These are phyloP conservation scores for Pteronotus mesoamericanus DNA, from an alignment of 2,797 vertebrate genomes.

Conservation along the genomic window DNA sequence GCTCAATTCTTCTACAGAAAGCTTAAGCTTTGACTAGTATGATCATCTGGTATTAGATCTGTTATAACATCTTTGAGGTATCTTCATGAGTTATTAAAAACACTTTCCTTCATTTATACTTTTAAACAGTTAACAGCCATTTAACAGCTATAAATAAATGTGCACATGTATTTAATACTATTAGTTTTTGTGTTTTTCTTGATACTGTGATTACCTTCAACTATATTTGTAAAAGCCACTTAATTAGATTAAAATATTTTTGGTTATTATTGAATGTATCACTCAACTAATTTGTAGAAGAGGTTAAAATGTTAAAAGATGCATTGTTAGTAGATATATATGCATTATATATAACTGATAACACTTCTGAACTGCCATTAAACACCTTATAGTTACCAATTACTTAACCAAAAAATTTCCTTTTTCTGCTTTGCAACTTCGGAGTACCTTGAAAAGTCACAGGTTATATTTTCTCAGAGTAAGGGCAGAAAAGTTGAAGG, in stretches of 20 bases:
- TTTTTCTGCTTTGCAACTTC: slow-evolving; percentile 67
- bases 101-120: neutral
- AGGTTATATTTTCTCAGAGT: neutral
- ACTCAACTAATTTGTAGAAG: neutral
- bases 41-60: neutral
- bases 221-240: neutral
- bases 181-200: neutral
- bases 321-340: neutral
- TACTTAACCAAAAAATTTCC: slow-evolving; percentile 17
- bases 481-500: slow-evolving; percentile 60
- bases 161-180: neutral
- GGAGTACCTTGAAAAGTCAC: neutral
- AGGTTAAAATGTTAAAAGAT: neutral
- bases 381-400: neutral
- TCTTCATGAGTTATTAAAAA: neutral
- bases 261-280: neutral
- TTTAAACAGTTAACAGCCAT: neutral
- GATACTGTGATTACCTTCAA: neutral
- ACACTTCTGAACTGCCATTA: neutral
- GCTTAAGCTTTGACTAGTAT: neutral
- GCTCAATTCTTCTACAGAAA: neutral
- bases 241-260: neutral
- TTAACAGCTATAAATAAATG: neutral
- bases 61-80: neutral
- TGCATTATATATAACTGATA: neutral